Percentiles rank a stretch among this genome's conserved stretches.
Conservation (phyloP, 2,797 vertebrate species). For the Gallinago nigripennis region DNA sequence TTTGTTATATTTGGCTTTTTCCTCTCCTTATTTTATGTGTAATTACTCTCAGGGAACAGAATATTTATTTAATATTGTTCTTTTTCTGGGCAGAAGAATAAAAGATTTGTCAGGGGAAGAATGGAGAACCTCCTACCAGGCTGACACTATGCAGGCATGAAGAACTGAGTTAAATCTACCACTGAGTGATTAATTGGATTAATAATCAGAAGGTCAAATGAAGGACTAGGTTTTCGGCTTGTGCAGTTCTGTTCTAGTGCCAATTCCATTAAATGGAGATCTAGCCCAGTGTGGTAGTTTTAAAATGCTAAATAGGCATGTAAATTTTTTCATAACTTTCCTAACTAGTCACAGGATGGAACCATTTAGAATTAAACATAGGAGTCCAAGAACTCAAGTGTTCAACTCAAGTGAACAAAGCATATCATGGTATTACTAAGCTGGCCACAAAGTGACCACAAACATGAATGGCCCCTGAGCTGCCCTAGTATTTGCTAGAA, state of each 20-base stretch:
- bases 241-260: background rate
- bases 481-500: background rate
- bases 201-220: conserved; percentile 44
- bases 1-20: conserved; percentile 26
- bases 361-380: background rate
- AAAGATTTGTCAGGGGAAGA: background rate
- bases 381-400: background rate
- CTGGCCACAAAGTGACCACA: background rate
- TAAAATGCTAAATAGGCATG: background rate
- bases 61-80: conserved; percentile 18
- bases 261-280: background rate
- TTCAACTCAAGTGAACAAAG: background rate
- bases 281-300: background rate
- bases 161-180: conserved; percentile 25
- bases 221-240: conserved; percentile 24
- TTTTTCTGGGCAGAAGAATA: conserved; percentile 24
- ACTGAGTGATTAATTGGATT: conserved; percentile 52
- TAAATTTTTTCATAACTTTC: background rate
- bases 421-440: background rate
- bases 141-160: background rate
- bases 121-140: conserved; percentile 8
- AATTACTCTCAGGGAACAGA: background rate
- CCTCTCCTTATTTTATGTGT: background rate
- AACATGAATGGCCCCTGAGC: background rate
- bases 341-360: background rate